Evolutionary conservation across 53 echinoderm and acorn worm species (phyloP), one percentile per base, ranked within the genome.

Genomic region (Holothuria leucospilota): DNA sequence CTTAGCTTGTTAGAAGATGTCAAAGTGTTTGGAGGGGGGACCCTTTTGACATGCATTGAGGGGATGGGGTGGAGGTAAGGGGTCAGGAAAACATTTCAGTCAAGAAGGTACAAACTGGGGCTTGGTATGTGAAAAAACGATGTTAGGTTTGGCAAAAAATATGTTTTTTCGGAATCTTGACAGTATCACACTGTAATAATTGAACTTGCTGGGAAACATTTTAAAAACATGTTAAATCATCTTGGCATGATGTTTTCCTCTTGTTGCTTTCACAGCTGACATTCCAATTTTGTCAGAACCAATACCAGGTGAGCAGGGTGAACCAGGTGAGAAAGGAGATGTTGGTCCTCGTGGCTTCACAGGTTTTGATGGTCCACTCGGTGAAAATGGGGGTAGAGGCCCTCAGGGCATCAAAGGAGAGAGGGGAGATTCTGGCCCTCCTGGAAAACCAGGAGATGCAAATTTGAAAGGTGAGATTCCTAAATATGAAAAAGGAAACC

Each of bases 301-400:
- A 13, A 42, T 39, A 23, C 85, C 38, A 21, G 90, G 90, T 25
- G 85, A 85, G 15, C 53, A 84, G 42, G 90, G 90, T 16, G 90
- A 85, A 24, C 77, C 39, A 9, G 90, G 90, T 42, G 56, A 27
- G 18, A 13, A 15, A 34, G 90, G 90, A 30, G 9, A 46, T 21
- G 67, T 61, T 20, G 90, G 90, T 28, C 24, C 59, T 10, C 29
- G 15, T 26, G 90, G 90, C 46, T 27, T 16, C 7, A 21, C 14
- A 53, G 90, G 90, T 8, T 28, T 16, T 8, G 67, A 7, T 2
- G 90, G 89, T 13, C 18, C 26, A 24, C 24, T 24, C 10, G 75
- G 75, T 40, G 52, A 49, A 23, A 13, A 20, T 4, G 75, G 81
- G 24, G 2, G 13, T 25, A 27, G 25, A 62, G 81, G 81, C 15